These are phyloP conservation scores for Dermatemys mawii DNA, from an alignment of 2,113 vertebrate species.

Conservation along the genomic window DNA sequence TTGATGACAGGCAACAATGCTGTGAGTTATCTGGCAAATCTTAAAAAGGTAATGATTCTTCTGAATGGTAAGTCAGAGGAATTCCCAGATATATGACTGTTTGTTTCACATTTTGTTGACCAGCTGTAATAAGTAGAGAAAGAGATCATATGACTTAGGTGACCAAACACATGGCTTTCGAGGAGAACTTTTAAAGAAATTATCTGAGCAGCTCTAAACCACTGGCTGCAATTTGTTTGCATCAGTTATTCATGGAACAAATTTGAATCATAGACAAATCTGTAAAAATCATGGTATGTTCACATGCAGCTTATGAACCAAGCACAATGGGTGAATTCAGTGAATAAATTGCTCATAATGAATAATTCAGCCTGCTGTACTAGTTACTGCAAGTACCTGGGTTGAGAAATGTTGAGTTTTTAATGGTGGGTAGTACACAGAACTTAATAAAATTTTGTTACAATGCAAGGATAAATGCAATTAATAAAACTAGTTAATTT, in stretches of 20 bases:
- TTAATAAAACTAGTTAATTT: not conserved
- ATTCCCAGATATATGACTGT: conserved; percentile 8
- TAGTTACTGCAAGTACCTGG: conserved; percentile 53
- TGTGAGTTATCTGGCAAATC: conserved; percentile 22
- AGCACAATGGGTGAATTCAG: not conserved
- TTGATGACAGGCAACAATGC: conserved; percentile 30
- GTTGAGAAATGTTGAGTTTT: conserved; percentile 44
- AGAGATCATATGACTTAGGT: conserved; percentile 18
- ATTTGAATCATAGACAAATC: not conserved
- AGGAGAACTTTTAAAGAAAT: not conserved
- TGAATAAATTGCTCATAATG: conserved; percentile 41
- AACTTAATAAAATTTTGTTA: not conserved
- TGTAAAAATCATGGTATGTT: not conserved
- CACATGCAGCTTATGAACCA: conserved; percentile 8
- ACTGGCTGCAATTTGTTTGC: not conserved
- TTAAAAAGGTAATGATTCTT: conserved; percentile 35
- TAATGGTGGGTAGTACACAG: conserved; percentile 44
- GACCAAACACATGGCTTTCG: not conserved
- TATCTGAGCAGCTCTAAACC: not conserved
- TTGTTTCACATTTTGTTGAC: conserved; percentile 39
- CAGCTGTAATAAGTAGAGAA: not conserved
- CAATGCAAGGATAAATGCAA: conserved; percentile 22
- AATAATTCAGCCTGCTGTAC: conserved; percentile 64
- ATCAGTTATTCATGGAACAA: not conserved
- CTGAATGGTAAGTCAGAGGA: conserved; percentile 37